A percentile compares a stretch with the other conserved stretches of the same genome.
Evolutionary conservation across 2,888 invertebrate species (phyloP).

Genomic region (Lasioglossum morio): DNA sequence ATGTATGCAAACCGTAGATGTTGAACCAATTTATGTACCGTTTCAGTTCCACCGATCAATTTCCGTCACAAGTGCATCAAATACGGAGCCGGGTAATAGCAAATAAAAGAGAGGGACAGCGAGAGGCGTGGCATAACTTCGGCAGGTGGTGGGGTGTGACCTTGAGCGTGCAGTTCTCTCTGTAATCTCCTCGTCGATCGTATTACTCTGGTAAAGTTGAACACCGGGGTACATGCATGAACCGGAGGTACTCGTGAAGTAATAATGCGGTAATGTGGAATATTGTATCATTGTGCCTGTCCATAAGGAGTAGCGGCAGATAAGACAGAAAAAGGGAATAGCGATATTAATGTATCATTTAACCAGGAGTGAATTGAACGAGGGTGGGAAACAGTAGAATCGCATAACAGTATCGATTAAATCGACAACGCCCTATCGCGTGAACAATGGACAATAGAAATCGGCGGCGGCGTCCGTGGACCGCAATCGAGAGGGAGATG

Average conservation of each 20-base stretch:
- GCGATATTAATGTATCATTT: background rate
- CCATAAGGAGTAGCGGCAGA: no score
- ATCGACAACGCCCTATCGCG: background rate
- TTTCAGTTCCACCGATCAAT: background rate
- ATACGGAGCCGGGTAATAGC: background rate
- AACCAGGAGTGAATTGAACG: background rate
- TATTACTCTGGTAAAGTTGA: background rate
- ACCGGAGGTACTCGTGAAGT: no score
- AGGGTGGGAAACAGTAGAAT: background rate
- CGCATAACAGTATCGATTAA: slow-evolving; percentile 2
- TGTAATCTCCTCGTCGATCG: background rate
- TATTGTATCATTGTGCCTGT: no score
- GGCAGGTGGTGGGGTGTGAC: background rate
- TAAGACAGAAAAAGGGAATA: no score
- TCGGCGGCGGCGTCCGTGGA: background rate
- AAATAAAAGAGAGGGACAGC: background rate
- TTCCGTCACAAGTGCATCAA: background rate
- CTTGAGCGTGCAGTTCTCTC: background rate
- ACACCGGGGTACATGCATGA: background rate
- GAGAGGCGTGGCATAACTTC: background rate
- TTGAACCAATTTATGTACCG: background rate
- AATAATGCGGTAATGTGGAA: no score
- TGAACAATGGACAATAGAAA: slow-evolving; percentile 7
- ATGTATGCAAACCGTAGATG: no score
- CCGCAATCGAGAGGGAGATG: background rate